Evolutionary conservation across 2,888 invertebrate genomes (phyloP), one percentile per base, ranked within the genome.

Genomic region (Automeris io): DNA sequence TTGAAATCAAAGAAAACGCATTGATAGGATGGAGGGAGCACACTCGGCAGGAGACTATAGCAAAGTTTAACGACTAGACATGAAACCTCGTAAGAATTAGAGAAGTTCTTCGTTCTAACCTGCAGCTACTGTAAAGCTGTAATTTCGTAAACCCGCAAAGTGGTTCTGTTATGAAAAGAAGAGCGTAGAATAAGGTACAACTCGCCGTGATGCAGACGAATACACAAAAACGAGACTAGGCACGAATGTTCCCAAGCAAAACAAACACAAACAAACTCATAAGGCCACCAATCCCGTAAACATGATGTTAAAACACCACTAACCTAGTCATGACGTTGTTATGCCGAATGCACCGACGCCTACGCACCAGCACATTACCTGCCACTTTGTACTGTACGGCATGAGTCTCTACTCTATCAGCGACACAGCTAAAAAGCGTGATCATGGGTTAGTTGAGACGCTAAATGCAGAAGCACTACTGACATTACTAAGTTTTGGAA

Each of bases 271-370:
- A 13, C 9, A 31, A 5, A 7, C 26, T 6, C 16, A 26, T 5
- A 26, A 36, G 5, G 11, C 26, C 31, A 32, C 29, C 9, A 32
- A 13, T 29, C 33, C 42, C 40, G 3, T 23, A 7, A 44, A 36
- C 40, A 37, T 42, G 45, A 40, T 36, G 31, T 23, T 39, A 39
- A 36, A 11, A 22, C 19, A 21, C 50, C 43, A 63, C 82, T 81
- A 59, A 86, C 87, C 87, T 85, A 80, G 81, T 81, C 65, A 80
- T 80, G 48, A 70, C 42, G 73, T 77, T 82, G 82, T 81, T 77
- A 77, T 87, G 86, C 49, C 83, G 80, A 38, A 71, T 42, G 76
- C 87, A 87, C 54, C 65, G 70, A 67, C 65, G 70, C 57, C 73
- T 85, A 77, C 72, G 65, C 49, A 80, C 70, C 59, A 67, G 49